Evolutionary conservation across 2,113 vertebrate genomes (phyloP).

Genomic region (Pseudorectes ferrugineus): DNA sequence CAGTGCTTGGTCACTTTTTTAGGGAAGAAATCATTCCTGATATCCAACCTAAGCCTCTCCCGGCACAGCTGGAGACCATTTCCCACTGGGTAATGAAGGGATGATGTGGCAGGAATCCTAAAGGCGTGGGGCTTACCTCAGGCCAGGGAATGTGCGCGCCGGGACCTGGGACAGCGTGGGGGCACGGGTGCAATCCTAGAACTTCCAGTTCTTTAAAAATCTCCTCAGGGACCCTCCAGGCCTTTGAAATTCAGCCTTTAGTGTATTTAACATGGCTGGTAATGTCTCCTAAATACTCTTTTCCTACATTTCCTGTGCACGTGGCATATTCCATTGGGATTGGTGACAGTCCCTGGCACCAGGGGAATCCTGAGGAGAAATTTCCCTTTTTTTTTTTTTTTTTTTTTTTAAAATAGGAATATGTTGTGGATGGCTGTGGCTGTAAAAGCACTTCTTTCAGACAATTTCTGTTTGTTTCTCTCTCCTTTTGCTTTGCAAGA

Average conservation of each 20-base stretch:
- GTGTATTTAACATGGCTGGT: background rate
- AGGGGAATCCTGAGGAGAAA: background rate
- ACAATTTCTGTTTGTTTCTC: background rate
- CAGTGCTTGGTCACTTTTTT: background rate
- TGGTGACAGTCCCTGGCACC: background rate
- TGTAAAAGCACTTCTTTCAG: background rate
- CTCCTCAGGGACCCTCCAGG: background rate
- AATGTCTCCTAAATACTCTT: background rate
- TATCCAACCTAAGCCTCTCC: background rate
- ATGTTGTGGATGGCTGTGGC: background rate
- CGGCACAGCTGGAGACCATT: background rate
- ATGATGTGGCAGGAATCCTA: background rate
- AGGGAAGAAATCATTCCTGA: background rate
- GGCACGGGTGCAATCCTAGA: too few relatives aligned
- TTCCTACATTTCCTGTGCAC: background rate
- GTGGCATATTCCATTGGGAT: background rate
- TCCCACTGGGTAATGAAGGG: background rate
- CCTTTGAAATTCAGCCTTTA: background rate
- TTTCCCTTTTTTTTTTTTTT: background rate
- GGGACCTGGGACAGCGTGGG: too few relatives aligned
- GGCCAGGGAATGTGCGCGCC: background rate
- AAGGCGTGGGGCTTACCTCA: background rate
- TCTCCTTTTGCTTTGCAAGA: background rate
- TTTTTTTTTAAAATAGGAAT: background rate
- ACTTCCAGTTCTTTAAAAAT: background rate